Evolutionary conservation across 2,888 invertebrate species (phyloP), one percentile per base, ranked within the genome.

Genomic region (Trisateles emortualis): DNA sequence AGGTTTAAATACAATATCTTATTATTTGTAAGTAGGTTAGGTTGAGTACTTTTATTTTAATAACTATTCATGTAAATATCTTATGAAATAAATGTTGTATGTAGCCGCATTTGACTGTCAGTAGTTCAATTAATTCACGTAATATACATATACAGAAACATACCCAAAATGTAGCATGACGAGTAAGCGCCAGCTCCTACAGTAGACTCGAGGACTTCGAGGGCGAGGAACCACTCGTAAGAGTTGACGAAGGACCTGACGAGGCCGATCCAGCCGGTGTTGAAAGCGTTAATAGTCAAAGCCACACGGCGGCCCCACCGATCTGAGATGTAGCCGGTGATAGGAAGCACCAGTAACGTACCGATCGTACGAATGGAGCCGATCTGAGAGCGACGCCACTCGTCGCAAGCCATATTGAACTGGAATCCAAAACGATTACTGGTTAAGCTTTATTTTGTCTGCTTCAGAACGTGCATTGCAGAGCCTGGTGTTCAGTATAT

Each of bases 331-430:
- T 94, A 94, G 29, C 96, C 96, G 0, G 96, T 94, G 54, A 96
- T 88, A 13, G 96, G 95, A 53, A 96, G 90, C 19, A 95, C 96
- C 56, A 96, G 86, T 59, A 96, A 94, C 39, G 95, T 96, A 17
- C 96, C 96, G 59, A 95, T 85, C 42, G 95, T 96, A 53, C 96
- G 95, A 45, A 96, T 92, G 6, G 96, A 96, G 0, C 96, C 96
- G 39, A 96, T 95, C 68, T 96, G 87, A 0, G 96, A 94, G 24
- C 96, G 89, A 60, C 94, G 95, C 96, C 96, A 96, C 92, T 91
- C 93, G 40, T 95, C 94, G 67, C 96, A 96, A 0, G 94, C 94
- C 54, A 96, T 77, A 52, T 87, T 84, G 79, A 95, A 96, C 96
- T 96, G 66, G 0, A 76, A 52, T n/a, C 8, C 4, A 29, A n/a